Evolutionary conservation across 2,888 invertebrate genomes (phyloP), one percentile per base, ranked within the genome.

Genomic region (Aethes cnicana): DNA sequence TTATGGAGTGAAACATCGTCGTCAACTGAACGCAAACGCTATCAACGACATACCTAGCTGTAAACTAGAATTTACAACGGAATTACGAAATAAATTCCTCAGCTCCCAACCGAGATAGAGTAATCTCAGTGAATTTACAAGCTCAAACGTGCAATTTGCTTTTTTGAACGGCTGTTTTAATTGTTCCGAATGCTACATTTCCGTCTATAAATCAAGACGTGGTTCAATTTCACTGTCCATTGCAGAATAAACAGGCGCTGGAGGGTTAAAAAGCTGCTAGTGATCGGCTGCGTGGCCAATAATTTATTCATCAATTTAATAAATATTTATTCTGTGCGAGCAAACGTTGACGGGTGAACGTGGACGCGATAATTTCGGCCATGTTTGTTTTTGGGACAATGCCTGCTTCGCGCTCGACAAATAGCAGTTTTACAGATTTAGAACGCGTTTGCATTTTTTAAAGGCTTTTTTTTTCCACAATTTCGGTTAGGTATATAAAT

Each of bases 271-370:
- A 52, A 39, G 32, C 46, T 35, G 35, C 47, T 44, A 58, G 62
- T 63, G 72, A 71, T 69, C 69, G 64, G 64, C 61, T 67, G 66
- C 61, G 60, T 58, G 56, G 60, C 55, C 58, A 56, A 63, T 63
- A 64, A 50, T 50, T 74, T 69, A 74, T 68, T 66, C 65, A 63
- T 61, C 55, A 66, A 72, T 72, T 69, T 63, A 63, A 68, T 71
- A 68, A 68, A 73, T 71, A 74, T 74, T 72, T 69, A 72, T 72
- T 72, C 64, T 63, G 59, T 55, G 48, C 56, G 30, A 42, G 48
- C 42, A 47, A 52, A 30, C 54, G 58, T 53, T 56, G 63, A 64
- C 57, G 61, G 49, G 49, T 61, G 60, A 63, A 58, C 61, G 61
- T 46, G 52, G 25, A 47, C 36, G 52, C 28, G 53, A 54, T 56